Conservation (phyloP, 1,140 invertebrate genomes). For the Bombus sibiricus region DNA sequence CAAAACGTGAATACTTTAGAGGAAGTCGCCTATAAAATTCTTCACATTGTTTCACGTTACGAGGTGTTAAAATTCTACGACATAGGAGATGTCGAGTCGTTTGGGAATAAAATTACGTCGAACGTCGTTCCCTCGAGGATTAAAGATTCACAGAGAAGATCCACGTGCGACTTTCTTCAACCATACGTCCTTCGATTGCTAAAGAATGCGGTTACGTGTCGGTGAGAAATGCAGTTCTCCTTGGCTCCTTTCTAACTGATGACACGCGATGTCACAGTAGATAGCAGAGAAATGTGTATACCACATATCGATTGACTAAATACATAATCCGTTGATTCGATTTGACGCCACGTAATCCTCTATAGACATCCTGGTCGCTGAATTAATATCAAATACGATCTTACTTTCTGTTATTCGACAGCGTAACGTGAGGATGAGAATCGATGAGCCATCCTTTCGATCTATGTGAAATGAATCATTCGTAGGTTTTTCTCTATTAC, state of each 20-base stretch:
- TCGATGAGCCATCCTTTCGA: too few relatives aligned
- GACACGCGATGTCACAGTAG: constrained; percentile 59
- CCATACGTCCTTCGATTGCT: constrained; percentile 56
- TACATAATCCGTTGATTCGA: neutral
- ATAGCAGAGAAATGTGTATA: constrained; percentile 36
- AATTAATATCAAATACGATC: neutral
- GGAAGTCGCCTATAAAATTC: too few relatives aligned
- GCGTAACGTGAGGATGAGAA: too few relatives aligned
- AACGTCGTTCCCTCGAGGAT: constrained; percentile 7
- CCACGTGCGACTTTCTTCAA: constrained; percentile 55
- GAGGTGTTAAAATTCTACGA: neutral
- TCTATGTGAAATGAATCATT: too few relatives aligned
- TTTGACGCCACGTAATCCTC: neutral
- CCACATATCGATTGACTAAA: neutral
- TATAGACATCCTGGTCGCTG: neutral
- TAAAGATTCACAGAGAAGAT: constrained; percentile 22
- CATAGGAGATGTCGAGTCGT: too few relatives aligned
- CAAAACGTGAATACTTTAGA: neutral
- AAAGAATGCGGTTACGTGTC: constrained; percentile 60
- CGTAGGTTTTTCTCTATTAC: too few relatives aligned
- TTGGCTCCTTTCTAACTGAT: constrained; percentile 73
- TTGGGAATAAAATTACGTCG: neutral
- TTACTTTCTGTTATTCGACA: neutral
- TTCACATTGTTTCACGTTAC: neutral
- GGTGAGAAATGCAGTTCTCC: constrained; percentile 71